Percentiles rank a stretch among this genome's conserved stretches.
phyloP scores from a whole-genome alignment of 92 coral and sea anemone genomes.

The Galaxea fascicularis region DNA sequence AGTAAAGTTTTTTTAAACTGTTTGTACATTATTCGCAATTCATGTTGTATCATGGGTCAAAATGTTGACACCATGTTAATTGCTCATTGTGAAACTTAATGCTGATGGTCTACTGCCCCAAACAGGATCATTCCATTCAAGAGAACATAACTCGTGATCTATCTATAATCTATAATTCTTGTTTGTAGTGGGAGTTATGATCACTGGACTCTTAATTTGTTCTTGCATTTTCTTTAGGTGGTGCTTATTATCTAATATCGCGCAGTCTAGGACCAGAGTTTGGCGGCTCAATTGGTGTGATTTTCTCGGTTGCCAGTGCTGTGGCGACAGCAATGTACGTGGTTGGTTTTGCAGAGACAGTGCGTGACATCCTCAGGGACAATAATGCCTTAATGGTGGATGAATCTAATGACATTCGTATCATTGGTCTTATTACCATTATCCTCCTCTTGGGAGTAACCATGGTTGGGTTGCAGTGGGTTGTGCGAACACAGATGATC shows the following conservation, averaged over 20 bases:
- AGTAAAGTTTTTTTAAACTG: no score
- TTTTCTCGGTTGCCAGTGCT: conserved; percentile 96
- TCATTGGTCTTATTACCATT: conserved; percentile 88
- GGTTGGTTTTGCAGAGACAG: conserved; percentile 98
- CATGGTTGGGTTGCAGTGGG: conserved; percentile 93
- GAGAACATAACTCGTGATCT: no score
- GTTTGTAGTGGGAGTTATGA: no score
- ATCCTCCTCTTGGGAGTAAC: conserved; percentile 86
- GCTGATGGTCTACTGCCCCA: no score
- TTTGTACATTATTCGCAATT: no score
- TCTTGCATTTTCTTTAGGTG: conserved; percentile 60
- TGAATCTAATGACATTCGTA: conserved; percentile 93
- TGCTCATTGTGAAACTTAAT: no score
- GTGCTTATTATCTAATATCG: conserved; percentile 92
- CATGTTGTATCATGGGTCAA: no score
- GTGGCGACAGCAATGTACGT: conserved; percentile 97
- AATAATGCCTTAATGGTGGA: conserved; percentile 81
- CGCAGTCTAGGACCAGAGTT: conserved; percentile 99
- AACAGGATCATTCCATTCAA: no score
- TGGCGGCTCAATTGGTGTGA: conserved; percentile 99
- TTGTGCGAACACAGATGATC: conserved; percentile 88
- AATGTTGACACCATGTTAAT: no score
- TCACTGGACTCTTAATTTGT: no score
- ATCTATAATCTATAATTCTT: no score
- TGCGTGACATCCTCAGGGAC: conserved; percentile 83